Base-by-base conservation (phyloP, 2,113 vertebrate species). In the Coturnix japonica region DNA sequence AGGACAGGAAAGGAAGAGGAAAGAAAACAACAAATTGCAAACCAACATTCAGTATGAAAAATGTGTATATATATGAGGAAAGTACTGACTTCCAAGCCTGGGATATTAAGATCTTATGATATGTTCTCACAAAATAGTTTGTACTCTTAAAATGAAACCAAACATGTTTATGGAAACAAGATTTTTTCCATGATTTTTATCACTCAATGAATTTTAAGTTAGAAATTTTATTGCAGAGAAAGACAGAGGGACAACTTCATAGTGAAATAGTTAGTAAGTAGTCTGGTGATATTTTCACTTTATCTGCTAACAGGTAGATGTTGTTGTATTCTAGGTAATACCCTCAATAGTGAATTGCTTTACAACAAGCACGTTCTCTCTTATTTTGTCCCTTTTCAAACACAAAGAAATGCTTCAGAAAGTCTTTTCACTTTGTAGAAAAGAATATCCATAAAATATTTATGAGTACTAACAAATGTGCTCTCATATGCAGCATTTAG, bases 361-460 rank as follows among this genome's bases (percentile, higher is more conserved):
- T 77, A 60, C 13, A 71, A 18, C 25, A 2, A 85, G 7, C 26
- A 28, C 39, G 8, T 89, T 90, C 23, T 60, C 1, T 56, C 19
- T 81, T 6, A 53, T 57, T 76, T 60, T 79, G 61, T 33, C 5
- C 17, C 73, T 64, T 83, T 60, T 63, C 60, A 63, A 88, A 65
- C 11, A 43, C 6, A 20, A 59, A 28, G 37, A 73, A 85, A 10
- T 28, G 22, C 7, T 74, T 54, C 8, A 7, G 8, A 89, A 53
- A 12, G 57, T 20, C n/a, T 84, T 22, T 84, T 31, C 23, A 2
- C 71, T 89, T 91, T 73, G 19, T 25, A 10, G 59, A 70, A 87
- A 91, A 78, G 18, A 79, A 39, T 26, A 54, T 13, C 17, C 76
- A 89, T 94, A 59, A 94, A 95, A 89, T 91, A 95, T 92, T 92